phyloP scores from a whole-genome alignment of 37 sponge, comb jelly and placozoan species.

The Agelas oroides region DNA sequence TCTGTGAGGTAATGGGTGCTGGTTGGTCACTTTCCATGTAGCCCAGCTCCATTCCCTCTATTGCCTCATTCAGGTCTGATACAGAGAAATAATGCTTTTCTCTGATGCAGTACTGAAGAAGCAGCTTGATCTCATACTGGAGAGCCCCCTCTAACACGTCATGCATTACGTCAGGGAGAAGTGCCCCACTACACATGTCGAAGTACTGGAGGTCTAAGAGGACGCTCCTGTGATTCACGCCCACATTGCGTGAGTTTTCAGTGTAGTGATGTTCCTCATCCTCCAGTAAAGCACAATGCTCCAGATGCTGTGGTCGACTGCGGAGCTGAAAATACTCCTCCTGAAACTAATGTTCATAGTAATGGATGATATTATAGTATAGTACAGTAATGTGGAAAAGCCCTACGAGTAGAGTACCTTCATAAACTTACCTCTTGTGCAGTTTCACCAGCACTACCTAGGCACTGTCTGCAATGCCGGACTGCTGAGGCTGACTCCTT shows the following conservation, averaged over 20 bases:
- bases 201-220: background rate
- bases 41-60: background rate
- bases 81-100: conserved; percentile 15
- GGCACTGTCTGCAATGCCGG: conserved; percentile 35
- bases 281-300: conserved; percentile 34
- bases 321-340: conserved; percentile 29
- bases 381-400: background rate
- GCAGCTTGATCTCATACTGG: conserved; percentile 33
- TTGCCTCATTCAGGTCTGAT: background rate
- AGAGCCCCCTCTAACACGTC: too few species aligned
- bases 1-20: conserved; percentile 2
- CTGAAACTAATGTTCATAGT: conserved; percentile 33
- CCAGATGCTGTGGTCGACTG: background rate
- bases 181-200: conserved; percentile 15
- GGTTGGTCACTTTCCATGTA: conserved; percentile 21
- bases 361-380: too few species aligned
- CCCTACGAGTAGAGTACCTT: too few species aligned
- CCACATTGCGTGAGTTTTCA: background rate
- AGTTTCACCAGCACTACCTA: conserved; percentile 6
- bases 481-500: conserved; percentile 29
- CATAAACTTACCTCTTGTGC: background rate
- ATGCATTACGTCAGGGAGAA: conserved; percentile 52
- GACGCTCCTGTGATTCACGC: background rate
- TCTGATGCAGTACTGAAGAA: conserved; percentile 9
- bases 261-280: background rate